Conservation (phyloP, 2,113 vertebrate species). For the Actenoides lindsayi region DNA sequence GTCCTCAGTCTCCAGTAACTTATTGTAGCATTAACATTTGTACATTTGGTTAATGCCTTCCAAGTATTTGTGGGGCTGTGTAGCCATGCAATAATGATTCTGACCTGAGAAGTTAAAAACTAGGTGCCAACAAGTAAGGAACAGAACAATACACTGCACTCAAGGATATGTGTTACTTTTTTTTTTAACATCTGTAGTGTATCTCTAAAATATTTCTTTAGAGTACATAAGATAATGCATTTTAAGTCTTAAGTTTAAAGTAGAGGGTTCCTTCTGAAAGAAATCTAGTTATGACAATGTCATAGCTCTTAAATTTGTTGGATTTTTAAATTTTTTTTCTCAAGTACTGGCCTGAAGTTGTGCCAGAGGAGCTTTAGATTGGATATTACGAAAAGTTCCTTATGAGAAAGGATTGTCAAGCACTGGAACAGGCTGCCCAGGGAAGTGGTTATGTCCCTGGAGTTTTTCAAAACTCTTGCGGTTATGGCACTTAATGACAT, state of each 20-base stretch:
- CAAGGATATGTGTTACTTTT: neutral
- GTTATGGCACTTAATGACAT: neutral
- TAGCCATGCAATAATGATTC: neutral
- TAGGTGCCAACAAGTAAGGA: neutral
- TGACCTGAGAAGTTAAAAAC: neutral
- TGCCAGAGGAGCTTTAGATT: too few relatives aligned
- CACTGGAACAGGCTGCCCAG: neutral
- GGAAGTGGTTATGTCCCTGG: neutral
- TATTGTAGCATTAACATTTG: neutral
- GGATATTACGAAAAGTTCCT: too few relatives aligned
- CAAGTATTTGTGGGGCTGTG: neutral
- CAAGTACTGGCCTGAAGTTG: neutral
- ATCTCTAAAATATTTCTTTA: neutral
- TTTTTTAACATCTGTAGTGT: neutral
- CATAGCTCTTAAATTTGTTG: neutral
- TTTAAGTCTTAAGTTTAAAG: neutral
- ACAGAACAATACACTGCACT: neutral
- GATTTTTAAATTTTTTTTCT: neutral
- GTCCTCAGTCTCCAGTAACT: neutral
- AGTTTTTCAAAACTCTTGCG: neutral
- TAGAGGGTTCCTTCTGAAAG: neutral
- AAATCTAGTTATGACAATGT: neutral
- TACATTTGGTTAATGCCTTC: neutral
- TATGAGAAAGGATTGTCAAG: too few relatives aligned
- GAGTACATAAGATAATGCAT: neutral